phyloP scores from a whole-genome alignment of 2,888 invertebrate genomes.

The Furcula furcula region DNA sequence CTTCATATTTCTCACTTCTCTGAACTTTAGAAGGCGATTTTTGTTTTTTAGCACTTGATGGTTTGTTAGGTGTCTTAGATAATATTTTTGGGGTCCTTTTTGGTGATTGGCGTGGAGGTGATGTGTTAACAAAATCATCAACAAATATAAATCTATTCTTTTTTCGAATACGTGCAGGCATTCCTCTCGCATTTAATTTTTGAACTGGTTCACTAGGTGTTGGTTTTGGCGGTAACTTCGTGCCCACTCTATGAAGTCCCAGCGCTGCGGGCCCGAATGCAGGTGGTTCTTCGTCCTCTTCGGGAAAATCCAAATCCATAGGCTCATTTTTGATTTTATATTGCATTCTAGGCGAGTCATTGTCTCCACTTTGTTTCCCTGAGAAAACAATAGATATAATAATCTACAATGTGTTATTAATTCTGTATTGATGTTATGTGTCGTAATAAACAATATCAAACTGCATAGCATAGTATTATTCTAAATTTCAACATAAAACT shows the following conservation, averaged over 20 bases:
- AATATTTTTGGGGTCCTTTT: slow-evolving; percentile 84
- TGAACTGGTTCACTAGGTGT: slow-evolving; percentile 89
- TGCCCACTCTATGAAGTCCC: slow-evolving; percentile 91
- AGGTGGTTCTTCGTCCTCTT: slow-evolving; percentile 85
- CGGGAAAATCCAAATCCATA: slow-evolving; percentile 84
- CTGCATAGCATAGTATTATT: slow-evolving; percentile 19
- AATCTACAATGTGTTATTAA: neutral
- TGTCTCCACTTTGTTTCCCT: slow-evolving; percentile 58
- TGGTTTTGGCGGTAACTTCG: slow-evolving; percentile 86
- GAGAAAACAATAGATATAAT: slow-evolving; percentile 33
- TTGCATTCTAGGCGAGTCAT: slow-evolving; percentile 47
- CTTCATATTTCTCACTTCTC: slow-evolving; percentile 69
- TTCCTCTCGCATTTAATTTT: slow-evolving; percentile 91
- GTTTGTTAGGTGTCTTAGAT: slow-evolving; percentile 66
- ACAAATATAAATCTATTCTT: slow-evolving; percentile 94
- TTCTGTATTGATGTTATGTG: slow-evolving; percentile 6
- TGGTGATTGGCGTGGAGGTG: slow-evolving; percentile 88
- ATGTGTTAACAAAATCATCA: slow-evolving; percentile 91
- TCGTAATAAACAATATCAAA: slow-evolving; percentile 5
- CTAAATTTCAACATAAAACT: slow-evolving; percentile 44
- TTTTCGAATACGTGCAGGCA: slow-evolving; percentile 95
- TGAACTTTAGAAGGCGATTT: slow-evolving; percentile 80
- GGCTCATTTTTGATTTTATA: slow-evolving; percentile 80
- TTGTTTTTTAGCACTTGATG: slow-evolving; percentile 69
- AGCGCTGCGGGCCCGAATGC: slow-evolving; percentile 90